A percentile compares a stretch with the other conserved stretches of the same genome.
These are phyloP conservation scores for Maniola hyperantus DNA, from an alignment of 2,888 invertebrate species.

Conservation along the genomic window DNA sequence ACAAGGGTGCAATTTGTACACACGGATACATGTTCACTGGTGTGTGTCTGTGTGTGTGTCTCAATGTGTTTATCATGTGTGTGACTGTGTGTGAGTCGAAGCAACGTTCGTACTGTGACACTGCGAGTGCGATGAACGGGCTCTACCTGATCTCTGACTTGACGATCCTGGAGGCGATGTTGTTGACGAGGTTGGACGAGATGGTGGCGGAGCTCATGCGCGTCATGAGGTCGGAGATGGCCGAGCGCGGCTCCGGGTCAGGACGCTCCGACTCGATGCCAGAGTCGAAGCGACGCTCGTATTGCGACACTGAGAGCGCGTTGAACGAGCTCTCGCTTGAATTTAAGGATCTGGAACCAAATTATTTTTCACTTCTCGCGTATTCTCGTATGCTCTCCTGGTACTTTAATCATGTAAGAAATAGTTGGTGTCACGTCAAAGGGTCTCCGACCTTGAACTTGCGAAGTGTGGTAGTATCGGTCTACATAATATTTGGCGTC, in stretches of 20 bases:
- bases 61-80: too few relatives aligned
- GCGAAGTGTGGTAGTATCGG: too few relatives aligned
- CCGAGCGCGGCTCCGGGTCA: slow-evolving; percentile 58
- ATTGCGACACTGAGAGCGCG: slow-evolving; percentile 66
- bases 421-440: too few relatives aligned
- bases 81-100: too few relatives aligned
- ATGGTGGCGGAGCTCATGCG: slow-evolving; percentile 73
- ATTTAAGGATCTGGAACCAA: slow-evolving; percentile 57
- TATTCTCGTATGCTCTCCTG: too few relatives aligned
- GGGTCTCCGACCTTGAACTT: too few relatives aligned
- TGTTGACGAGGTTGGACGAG: slow-evolving; percentile 66
- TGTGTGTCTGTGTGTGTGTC: too few relatives aligned
- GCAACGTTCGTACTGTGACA: too few relatives aligned
- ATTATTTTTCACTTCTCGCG: neutral
- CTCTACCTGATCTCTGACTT: slow-evolving; percentile 60
- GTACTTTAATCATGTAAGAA: too few relatives aligned
- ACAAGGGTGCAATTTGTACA: too few relatives aligned
- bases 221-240: slow-evolving; percentile 71
- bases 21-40: too few relatives aligned
- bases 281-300: slow-evolving; percentile 60
- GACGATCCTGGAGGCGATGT: slow-evolving; percentile 63
- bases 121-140: neutral
- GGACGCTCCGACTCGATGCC: slow-evolving; percentile 62
- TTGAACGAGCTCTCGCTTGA: slow-evolving; percentile 76
- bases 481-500: too few relatives aligned